phyloP scores from a whole-genome alignment of 1,140 invertebrate genomes.

The Anoplophora glabripennis region DNA sequence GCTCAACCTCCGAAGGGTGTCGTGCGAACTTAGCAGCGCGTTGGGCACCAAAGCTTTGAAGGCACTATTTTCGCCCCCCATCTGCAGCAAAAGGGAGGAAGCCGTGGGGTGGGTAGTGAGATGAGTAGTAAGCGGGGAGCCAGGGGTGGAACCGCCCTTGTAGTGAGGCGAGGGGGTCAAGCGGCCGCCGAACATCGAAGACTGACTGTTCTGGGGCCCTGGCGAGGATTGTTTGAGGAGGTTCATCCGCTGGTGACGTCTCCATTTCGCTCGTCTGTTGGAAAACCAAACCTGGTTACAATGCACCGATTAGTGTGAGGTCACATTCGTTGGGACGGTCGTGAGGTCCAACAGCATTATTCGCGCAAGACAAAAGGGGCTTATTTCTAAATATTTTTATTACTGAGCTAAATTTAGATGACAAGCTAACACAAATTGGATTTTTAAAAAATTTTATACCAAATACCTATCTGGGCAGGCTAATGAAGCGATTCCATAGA shows the following conservation, averaged over 20 bases:
- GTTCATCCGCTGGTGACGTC: conserved; percentile 92
- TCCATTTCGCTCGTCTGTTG: conserved; percentile 97
- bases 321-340: conserved; percentile 1
- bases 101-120: conserved; percentile 21
- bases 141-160: conserved; percentile 49
- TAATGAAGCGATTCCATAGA: no score
- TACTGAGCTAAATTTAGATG: no score
- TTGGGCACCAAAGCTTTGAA: conserved; percentile 67
- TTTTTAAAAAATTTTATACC: no score
- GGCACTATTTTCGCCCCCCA: conserved; percentile 85
- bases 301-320: conserved; percentile 7
- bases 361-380: no score
- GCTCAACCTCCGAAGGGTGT: conserved; percentile 42
- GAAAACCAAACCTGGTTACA: conserved; percentile 91
- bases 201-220: conserved; percentile 49
- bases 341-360: not conserved
- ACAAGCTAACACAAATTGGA: no score
- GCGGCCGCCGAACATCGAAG: conserved; percentile 49
- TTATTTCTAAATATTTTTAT: no score
- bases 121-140: conserved; percentile 44
- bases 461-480: no score
- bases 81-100: conserved; percentile 48
- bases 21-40: conserved; percentile 47
- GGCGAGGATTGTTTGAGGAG: conserved; percentile 74
- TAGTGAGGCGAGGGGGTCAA: conserved; percentile 46